phyloP scores from a whole-genome alignment of 1,140 invertebrate species.

The Lepidostoma basale region DNA sequence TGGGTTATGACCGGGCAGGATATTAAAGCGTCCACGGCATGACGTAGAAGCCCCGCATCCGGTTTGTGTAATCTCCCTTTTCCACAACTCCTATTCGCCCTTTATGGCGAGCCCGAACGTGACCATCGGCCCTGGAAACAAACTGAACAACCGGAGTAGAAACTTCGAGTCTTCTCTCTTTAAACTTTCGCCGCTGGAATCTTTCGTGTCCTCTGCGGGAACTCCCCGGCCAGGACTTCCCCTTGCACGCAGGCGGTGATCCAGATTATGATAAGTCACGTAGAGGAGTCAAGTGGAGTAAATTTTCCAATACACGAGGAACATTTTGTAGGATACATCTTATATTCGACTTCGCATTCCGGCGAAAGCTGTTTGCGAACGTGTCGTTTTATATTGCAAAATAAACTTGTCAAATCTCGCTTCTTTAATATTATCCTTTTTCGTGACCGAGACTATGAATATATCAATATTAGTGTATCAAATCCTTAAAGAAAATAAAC shows the following conservation, averaged over 20 bases:
- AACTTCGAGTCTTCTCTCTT: slow-evolving; percentile 14
- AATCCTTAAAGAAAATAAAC: too few species aligned
- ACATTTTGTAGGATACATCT: slow-evolving; percentile 3
- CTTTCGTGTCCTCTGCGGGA: not conserved
- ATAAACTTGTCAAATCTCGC: not conserved
- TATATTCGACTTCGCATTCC: not conserved
- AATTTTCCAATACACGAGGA: slow-evolving; percentile 13
- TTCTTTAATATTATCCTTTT: too few species aligned
- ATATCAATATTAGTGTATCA: too few species aligned
- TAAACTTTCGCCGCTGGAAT: not conserved
- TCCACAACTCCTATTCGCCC: not conserved
- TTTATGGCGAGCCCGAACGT: not conserved
- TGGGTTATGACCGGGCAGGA: slow-evolving; percentile 38
- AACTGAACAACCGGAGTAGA: not conserved
- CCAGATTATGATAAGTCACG: slow-evolving; percentile 24
- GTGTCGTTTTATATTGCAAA: not conserved
- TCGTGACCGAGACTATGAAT: too few species aligned
- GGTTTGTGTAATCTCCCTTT: not conserved
- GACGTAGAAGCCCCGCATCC: slow-evolving; percentile 6
- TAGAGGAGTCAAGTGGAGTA: slow-evolving; percentile 15
- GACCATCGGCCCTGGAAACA: slow-evolving; percentile 2
- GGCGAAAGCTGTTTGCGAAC: not conserved
- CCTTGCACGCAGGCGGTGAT: not conserved
- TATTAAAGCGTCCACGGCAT: slow-evolving; percentile 28
- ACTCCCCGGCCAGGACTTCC: not conserved